These are phyloP conservation scores for Habrosyne pyritoides DNA, from an alignment of 2,888 invertebrate genomes.

Conservation along the genomic window DNA sequence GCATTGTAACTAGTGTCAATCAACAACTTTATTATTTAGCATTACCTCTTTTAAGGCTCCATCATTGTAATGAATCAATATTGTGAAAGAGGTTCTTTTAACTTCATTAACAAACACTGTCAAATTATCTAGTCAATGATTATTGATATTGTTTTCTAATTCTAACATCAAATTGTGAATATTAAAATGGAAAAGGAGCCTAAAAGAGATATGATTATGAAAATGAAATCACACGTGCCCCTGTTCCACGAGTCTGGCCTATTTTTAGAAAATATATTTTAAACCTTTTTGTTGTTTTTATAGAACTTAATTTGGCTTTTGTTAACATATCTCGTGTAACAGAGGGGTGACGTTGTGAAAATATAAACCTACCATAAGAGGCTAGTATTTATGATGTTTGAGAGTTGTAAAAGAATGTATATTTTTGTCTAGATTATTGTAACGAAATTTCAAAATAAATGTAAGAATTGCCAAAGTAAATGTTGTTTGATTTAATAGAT, in stretches of 20 bases:
- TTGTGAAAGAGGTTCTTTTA: neutral
- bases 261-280: neutral
- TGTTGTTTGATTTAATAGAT: constrained; percentile 39
- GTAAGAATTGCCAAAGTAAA: constrained; percentile 61
- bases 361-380: constrained; percentile 20
- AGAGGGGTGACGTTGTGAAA: neutral
- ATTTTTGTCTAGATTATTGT: constrained; percentile 40
- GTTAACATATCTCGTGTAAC: neutral
- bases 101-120: neutral
- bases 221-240: neutral
- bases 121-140: neutral
- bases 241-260: constrained; percentile 1
- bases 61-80: too few relatives aligned
- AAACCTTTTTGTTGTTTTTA: neutral
- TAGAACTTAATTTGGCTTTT: neutral
- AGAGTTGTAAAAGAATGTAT: constrained; percentile 40
- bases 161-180: neutral
- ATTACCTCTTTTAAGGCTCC: neutral
- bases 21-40: neutral
- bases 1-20: neutral
- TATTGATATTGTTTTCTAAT: neutral
- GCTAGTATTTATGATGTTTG: constrained; percentile 27
- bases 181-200: neutral
- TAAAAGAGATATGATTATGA: neutral
- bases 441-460: constrained; percentile 57